Percentiles rank a stretch among this genome's conserved stretches.
These are phyloP conservation scores for Rhynchotus rufescens DNA, from an alignment of 2,797 vertebrate species.

Conservation along the genomic window DNA sequence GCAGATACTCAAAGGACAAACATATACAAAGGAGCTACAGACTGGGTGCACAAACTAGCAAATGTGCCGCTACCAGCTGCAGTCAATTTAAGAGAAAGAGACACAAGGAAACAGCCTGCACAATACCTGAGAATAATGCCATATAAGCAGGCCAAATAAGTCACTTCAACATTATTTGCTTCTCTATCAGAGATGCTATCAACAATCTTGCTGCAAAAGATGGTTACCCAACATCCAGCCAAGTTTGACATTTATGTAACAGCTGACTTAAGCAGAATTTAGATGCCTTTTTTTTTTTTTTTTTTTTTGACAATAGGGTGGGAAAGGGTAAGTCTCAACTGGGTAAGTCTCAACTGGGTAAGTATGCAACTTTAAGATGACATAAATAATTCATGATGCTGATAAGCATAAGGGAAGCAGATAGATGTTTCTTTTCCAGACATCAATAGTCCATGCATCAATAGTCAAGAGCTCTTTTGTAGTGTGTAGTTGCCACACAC, in stretches of 20 bases:
- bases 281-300: not conserved
- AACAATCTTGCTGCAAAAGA: not conserved
- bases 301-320: not conserved
- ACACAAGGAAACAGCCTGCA: not conserved
- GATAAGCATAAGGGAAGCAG: not conserved
- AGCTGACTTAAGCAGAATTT: not conserved
- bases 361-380: not conserved
- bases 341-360: not conserved
- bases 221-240: not conserved
- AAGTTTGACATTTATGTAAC: not conserved
- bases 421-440: not conserved
- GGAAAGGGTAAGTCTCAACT: not conserved
- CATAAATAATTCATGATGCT: not conserved
- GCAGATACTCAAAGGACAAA: not conserved
- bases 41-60: not conserved
- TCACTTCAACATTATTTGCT: not conserved
- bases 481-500: not conserved
- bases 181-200: not conserved
- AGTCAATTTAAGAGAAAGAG: not conserved
- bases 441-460: too few relatives aligned
- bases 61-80: not conserved
- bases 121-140: not conserved
- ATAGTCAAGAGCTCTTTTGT: not conserved
- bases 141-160: not conserved
- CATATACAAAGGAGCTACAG: not conserved